Base-by-base conservation (phyloP, 2,888 invertebrate species). In the Cheilosia vernalis region DNA sequence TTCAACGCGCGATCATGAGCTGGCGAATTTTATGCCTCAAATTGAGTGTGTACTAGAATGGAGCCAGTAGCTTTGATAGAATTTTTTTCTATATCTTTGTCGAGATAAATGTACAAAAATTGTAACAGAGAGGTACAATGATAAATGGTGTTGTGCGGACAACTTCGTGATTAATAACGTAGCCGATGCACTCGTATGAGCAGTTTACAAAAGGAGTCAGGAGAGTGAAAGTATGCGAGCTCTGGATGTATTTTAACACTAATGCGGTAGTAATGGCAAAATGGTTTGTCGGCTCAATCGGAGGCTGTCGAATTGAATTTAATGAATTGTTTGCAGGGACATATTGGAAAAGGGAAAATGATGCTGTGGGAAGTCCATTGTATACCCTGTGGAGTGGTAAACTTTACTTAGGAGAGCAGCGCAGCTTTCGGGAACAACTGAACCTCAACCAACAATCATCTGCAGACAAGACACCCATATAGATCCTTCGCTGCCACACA, bases 81-180 rank as follows among this genome's bases (percentile, higher is more conserved):
- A 19, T 19, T 47, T 60, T 60, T 69, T 37, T n/a, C n/a, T 51
- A 13, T 13, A 44, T 37, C 30, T 42, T 15, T 55, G n/a, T 37
- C 37, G 2, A 63, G 21, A 13, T 63, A 70, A 37, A 24, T 44
- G 30, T 40, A 60, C 19, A 44, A 60, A 53, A 76, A 73, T 17
- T 61, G 53, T 72, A 61, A 13, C 9, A 66, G 42, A 58, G 10
- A n/a, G 61, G 53, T 73, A 55, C 44, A 72, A 53, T 66, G 83
- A 79, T 79, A 74, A 69, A 83, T 83, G 21, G 33, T 58, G 63
- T 58, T 80, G 73, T 40, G 56, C 44, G 30, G 64, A 74, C 79
- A 80, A 64, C 47, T 64, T 69, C 47, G 56, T 79, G 80, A 84
- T 80, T 74, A 70, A 84, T 80, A 61, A 63, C 40, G n/a, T 69